Evolutionary conservation across 2,113 vertebrate species (phyloP), one percentile per base, ranked within the genome.

Genomic region (Girardinichthys multiradiatus): DNA sequence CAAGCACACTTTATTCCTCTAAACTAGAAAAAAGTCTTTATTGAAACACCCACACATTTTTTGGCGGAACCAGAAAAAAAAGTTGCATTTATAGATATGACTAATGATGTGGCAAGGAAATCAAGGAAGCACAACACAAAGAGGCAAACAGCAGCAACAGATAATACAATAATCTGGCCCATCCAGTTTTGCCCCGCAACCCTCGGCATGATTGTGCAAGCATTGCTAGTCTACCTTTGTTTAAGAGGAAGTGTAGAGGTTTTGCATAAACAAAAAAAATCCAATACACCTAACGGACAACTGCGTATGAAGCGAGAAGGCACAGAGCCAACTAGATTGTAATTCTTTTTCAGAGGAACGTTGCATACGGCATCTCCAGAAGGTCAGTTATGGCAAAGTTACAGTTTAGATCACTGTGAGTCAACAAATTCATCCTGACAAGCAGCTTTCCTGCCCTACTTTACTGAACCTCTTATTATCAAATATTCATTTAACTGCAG

Each of bases 371-470:
- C 51, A 42, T 66, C 35, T 76, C 4, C 26, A 45, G 12, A 51
- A 65, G 0, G 3, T 59, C 3, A 42, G 60, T 57, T 19, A 26
- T 45, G 19, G 24, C 48, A 48, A 30, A 15, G 3, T 60, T 54
- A 21, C 33, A 60, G 29, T 31, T 68, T 0, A 63, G 28, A 61
- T 74, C 67, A 69, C 31, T 35, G 0, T 75, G 51, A 57, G n/a
- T 70, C 65, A 79, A 68, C 65, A 78, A 68, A 5, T 68, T 21
- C 4, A 42, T 69, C 8, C n/a, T 64, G 58, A 69, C 29, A 45
- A 28, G 14, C 24, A 35, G 17, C 3, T 74, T 54, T 87, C 74
- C 66, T 60, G 74, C 70, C 57, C 77, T 67, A 70, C 30, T 82
- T 75, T 19, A 64, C 29, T 0, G 1, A 57, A 66, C 57, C 0